phyloP scores from a whole-genome alignment of 2,888 invertebrate genomes.

The Lacanobia oleracea region DNA sequence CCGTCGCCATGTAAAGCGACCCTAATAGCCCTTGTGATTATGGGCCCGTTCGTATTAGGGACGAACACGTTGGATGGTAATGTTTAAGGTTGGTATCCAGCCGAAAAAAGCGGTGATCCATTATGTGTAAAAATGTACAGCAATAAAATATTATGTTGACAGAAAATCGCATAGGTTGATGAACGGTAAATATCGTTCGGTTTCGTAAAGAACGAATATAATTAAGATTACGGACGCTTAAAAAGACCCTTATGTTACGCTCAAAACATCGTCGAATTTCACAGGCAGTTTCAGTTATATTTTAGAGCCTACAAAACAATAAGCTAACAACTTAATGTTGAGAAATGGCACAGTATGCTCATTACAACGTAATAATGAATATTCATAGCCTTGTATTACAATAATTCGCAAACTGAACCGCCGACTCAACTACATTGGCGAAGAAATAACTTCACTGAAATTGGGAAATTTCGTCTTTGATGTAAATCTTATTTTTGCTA shows the following conservation, averaged over 20 bases:
- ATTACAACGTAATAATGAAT: conserved; percentile 49
- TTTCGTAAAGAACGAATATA: not conserved
- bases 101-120: not conserved
- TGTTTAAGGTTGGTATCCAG: not conserved
- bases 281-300: conserved; percentile 21
- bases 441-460: conserved; percentile 53
- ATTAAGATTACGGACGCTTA: not conserved
- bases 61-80: not conserved
- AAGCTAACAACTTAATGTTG: conserved; percentile 26
- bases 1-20: conserved; percentile 18
- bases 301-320: conserved; percentile 25
- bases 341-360: conserved; percentile 33
- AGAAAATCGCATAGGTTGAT: not conserved
- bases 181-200: not conserved
- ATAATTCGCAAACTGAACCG: conserved; percentile 41
- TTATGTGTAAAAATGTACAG: not conserved
- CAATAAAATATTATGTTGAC: not conserved
- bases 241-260: not conserved
- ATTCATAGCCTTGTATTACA: conserved; percentile 55
- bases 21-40: conserved; percentile 30
- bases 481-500: conserved; percentile 54
- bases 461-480: conserved; percentile 56
- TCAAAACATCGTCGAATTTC: conserved; percentile 4
- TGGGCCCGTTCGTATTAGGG: not conserved
- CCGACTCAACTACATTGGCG: conserved; percentile 28